Evolutionary conservation across 1,140 invertebrate genomes (phyloP), one percentile per base, ranked within the genome.

Genomic region (Cephus cinctus): DNA sequence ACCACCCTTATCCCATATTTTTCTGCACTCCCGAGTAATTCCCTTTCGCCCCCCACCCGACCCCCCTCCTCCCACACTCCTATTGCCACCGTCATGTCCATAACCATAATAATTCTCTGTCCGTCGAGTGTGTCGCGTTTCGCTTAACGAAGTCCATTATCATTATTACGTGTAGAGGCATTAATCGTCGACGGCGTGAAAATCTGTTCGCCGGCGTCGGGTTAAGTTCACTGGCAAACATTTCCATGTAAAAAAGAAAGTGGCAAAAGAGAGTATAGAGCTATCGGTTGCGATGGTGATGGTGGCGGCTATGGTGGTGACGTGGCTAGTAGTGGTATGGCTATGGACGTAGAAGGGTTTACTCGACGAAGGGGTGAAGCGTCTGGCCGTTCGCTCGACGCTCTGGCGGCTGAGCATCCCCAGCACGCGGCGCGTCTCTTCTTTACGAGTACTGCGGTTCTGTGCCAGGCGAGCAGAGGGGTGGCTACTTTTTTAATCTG

Each of bases 361-460:
- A 6, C 6, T n/a, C 6, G 25, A 27, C 25, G 25, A n/a, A n/a
- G 25, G 25, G 6, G 6, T 8, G 25, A 27, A n/a, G 25, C n/a
- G 25, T 34, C 27, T 30, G 8, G 9, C 27, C 12, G 8, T 30
- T 30, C 27, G 27, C 8, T 12, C 27, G 27, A 47, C 47, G 54
- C 22, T 55, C 32, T 39, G 52, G 47, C 48, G 52, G 44, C 23
- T 54, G 39, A 31, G 35, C 51, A 40, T 54, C 35, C 59, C 42
- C 36, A 22, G 31, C 41, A 25, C 21, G 43, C 31, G 31, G 34
- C 36, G 21, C 48, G 55, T 49, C 59, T 57, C 50, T 48, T 54
- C 59, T 62, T 62, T 61, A 61, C 56, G 59, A 58, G 55, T 58
- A 56, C 58, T 58, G 56, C 47, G 50, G 50, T 52, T 42, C 30